Conservation (phyloP, 2,113 vertebrate species). For the Nerophis ophidion region DNA sequence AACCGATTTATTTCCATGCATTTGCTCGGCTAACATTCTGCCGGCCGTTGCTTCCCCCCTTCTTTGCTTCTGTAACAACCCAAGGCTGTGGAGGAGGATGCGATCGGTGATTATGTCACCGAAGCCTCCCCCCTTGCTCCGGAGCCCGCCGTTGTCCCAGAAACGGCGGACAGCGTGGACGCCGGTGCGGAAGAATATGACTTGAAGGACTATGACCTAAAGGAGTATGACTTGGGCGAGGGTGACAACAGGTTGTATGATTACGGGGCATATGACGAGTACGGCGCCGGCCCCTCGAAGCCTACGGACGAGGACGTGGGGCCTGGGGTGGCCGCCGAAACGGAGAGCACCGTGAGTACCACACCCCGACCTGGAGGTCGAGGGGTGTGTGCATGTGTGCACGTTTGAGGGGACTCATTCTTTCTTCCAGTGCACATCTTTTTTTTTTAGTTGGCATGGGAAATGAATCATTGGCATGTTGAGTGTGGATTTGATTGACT, state of each 20-base stretch:
- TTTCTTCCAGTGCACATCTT: constrained; percentile 32
- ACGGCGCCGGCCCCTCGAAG: constrained; percentile 80
- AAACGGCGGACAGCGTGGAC: constrained; percentile 53
- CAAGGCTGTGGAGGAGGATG: constrained; percentile 88
- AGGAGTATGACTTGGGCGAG: constrained; percentile 69
- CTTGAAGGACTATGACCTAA: constrained; percentile 87
- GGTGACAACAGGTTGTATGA: constrained; percentile 83
- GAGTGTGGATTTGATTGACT: constrained; percentile 25
- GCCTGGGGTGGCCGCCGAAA: constrained; percentile 91
- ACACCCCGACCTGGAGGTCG: constrained; percentile 20
- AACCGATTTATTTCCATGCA: constrained; percentile 25
- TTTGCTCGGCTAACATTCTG: constrained; percentile 85
- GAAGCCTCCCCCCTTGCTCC: constrained; percentile 77
- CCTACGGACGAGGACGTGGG: constrained; percentile 86
- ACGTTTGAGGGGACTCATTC: constrained; percentile 19
- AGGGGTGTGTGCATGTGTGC: constrained; percentile 51
- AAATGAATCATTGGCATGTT: constrained; percentile 47
- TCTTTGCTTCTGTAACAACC: constrained; percentile 67
- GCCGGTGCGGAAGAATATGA: constrained; percentile 80
- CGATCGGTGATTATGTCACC: constrained; percentile 82
- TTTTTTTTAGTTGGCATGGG: constrained; percentile 45
- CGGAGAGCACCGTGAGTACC: constrained; percentile 87
- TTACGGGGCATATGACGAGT: constrained; percentile 86
- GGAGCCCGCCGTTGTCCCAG: constrained; percentile 74
- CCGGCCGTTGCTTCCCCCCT: constrained; percentile 53